Percentiles rank a stretch among this genome's conserved stretches.
Conservation (phyloP, 2,888 invertebrate genomes). For the Erannis defoliaria region DNA sequence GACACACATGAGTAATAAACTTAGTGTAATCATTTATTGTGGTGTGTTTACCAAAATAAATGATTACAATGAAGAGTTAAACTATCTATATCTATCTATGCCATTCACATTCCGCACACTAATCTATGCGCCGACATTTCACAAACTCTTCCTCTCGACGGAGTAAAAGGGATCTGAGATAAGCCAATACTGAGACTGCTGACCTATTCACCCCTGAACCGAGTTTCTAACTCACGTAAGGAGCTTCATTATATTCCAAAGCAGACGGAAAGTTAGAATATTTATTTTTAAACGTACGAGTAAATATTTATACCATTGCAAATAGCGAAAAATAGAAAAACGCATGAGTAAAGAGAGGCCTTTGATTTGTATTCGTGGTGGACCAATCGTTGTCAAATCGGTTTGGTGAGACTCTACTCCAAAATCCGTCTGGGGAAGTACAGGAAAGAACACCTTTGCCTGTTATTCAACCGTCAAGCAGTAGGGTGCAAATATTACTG, state of each 20-base stretch:
- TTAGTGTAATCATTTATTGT: no score
- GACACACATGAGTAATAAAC: no score
- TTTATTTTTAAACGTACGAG: slow-evolving; percentile 3
- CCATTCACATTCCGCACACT: background rate
- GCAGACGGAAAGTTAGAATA: slow-evolving; percentile 22
- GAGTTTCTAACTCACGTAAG: slow-evolving; percentile 63
- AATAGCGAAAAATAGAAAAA: background rate
- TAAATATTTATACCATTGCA: background rate
- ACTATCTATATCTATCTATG: background rate
- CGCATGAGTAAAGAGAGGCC: no score
- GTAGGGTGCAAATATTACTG: no score
- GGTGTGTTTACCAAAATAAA: no score
- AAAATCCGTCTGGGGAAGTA: no score
- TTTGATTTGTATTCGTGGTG: no score
- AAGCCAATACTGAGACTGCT: slow-evolving; percentile 10
- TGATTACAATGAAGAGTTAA: no score
- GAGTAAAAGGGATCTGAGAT: slow-evolving; percentile 37
- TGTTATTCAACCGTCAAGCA: no score
- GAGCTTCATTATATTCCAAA: slow-evolving; percentile 49
- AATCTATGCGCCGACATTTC: slow-evolving; percentile 22
- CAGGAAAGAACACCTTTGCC: no score
- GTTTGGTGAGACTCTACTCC: no score
- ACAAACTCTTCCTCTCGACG: slow-evolving; percentile 40
- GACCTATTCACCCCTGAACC: slow-evolving; percentile 59
- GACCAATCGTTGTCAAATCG: no score